Base-by-base conservation (phyloP, 2,888 invertebrate genomes). In the Lithophane leautieri region DNA sequence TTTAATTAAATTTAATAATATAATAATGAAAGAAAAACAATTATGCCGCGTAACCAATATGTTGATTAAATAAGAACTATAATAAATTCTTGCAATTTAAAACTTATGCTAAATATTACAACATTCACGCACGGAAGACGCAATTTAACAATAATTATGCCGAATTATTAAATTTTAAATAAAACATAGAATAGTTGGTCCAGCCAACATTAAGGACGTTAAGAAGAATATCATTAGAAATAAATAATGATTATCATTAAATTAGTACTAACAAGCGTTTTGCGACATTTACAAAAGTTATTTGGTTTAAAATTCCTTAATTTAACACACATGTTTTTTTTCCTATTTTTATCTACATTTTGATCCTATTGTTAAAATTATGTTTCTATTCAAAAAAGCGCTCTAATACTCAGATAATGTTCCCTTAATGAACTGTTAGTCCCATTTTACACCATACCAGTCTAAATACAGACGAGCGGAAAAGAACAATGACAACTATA, bases 181-280 rank as follows among this genome's bases (percentile, higher is more conserved):
- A 80, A 84, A 89, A 82, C 77, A 79, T 75, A 78, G 79, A 76
- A 75, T 68, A 42, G 82, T 84, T 92, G 93, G 93, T 87, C 93
- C 93, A 93, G 93, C 92, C 93, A 92, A 89, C 86, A 79, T 70
- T 79, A 74, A 87, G 83, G 81, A 87, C 83, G 81, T 85, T 79
- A 87, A 81, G 79, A 86, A 83, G 77, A 85, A 83, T 79, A 83
- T 87, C 80, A 87, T 85, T 87, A 89, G 84, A 88, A 87, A 88
- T 80, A 85, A 87, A 85, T 84, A 82, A 73, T 84, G 52, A 79
- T 80, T 79, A 83, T 78, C 72, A 83, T 81, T 83, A 86, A 88
- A 88, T 86, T 84, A 88, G 79, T 84, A 81, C 73, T 88, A 86
- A 89, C 86, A 90, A 88, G 86, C 84, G 80, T 82, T 89, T 89